A percentile compares a stretch with the other conserved stretches of the same genome.
phyloP scores from a whole-genome alignment of 1,140 invertebrate species.

The Sycobia sp. region DNA sequence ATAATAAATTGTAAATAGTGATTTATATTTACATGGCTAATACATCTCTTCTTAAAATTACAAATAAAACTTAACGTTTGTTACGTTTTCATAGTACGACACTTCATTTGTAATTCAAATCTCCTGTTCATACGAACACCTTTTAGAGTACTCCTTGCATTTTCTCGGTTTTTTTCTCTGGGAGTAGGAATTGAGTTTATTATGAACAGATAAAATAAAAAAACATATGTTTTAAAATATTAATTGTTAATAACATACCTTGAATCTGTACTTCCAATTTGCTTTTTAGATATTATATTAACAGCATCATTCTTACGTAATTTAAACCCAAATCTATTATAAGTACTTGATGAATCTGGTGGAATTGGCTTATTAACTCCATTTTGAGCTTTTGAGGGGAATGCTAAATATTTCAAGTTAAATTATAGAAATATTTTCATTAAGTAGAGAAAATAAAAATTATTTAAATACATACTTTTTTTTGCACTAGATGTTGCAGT shows the following conservation, averaged over 20 bases:
- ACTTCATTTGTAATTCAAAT: constrained; percentile 71
- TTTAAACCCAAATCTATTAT: constrained; percentile 61
- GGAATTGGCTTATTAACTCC: constrained; percentile 23
- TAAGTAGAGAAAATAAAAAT: no score
- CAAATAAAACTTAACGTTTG: neutral
- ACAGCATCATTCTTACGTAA: constrained; percentile 45
- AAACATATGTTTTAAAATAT: neutral
- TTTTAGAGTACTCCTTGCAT: constrained; percentile 60
- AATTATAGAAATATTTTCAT: no score
- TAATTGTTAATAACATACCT: constrained; percentile 28
- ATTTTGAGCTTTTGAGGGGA: constrained; percentile 9
- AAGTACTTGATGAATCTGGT: constrained; percentile 34
- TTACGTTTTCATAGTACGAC: constrained; percentile 47
- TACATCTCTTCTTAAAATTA: constrained; percentile 7
- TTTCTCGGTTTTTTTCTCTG: constrained; percentile 52
- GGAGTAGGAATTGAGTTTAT: constrained; percentile 15
- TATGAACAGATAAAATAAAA: neutral
- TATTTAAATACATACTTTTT: no score
- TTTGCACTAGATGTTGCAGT: constrained; percentile 26
- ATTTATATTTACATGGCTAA: constrained; percentile 27
- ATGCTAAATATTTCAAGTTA: no score
- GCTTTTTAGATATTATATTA: constrained; percentile 39
- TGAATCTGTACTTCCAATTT: constrained; percentile 6
- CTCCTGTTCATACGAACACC: constrained; percentile 70
- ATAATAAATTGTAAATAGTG: constrained; percentile 29